Base-by-base conservation (phyloP, 1,140 invertebrate genomes). In the Leucophenga varia region DNA sequence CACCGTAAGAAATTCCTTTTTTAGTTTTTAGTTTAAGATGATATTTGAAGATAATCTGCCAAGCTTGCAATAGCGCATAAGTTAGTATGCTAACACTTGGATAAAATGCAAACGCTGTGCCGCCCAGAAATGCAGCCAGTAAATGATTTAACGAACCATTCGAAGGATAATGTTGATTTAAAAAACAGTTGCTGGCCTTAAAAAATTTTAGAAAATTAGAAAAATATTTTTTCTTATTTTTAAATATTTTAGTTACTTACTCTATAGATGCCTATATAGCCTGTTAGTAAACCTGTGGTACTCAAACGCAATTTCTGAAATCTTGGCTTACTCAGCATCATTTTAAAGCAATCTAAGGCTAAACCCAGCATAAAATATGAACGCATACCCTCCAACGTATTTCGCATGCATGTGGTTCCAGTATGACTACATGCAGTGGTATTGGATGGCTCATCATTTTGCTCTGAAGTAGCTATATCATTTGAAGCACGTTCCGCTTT, bases 191-290 rank as follows among this genome's bases (percentile, higher is more conserved):
- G 0, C 35, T 16, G 0, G 49, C 20, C 61, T 65, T 36, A 9
- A 18, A 48, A 22, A 1, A 32, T 13, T 35, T 25, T 39, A 16
- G 16, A 16, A 36, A 12, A 12, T 8, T n/a, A 4, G 8, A 47
- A 21, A 9, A 2, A 12, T n/a, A n/a, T 40, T 19, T 12, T 13
- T 6, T 46, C 31, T 19, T 16, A 6, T 22, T 34, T 14, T 34
- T 8, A 6, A 8, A 34, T 34, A 30, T 28, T 8, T 22, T 0
- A 43, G 16, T 22, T 18, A 35, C 14, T 12, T 47, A 63, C 61
- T 46, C 59, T 50, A 36, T 65, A 65, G 5, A 63, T 41, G 18
- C 52, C 57, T 14, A 61, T 48, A 31, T 63, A 65, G 21, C 54
- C 49, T 22, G 57, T 50, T 13, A 65, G 36, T 25, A 54, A 55